Conservation (phyloP, 1,140 invertebrate genomes). For the Pomacea maculata region DNA sequence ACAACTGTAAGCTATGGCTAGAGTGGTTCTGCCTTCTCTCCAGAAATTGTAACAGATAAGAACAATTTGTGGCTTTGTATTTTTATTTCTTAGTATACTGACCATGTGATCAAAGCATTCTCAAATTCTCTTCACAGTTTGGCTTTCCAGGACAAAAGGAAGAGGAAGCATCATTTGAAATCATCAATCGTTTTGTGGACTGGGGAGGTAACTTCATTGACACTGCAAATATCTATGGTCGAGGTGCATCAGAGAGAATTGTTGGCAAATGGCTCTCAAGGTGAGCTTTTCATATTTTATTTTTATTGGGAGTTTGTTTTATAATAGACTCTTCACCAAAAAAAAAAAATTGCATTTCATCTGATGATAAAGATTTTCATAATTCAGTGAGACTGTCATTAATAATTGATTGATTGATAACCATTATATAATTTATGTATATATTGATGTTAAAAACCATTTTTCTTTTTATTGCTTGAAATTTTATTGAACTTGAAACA, state of each 20-base stretch:
- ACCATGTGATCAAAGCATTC: neutral
- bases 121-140: neutral
- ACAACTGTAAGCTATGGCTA: too few species aligned
- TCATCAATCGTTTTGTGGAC: constrained; percentile 54
- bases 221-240: constrained; percentile 56
- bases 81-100: neutral
- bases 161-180: constrained; percentile 38
- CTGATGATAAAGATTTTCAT: too few species aligned
- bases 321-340: neutral
- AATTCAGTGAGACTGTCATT: too few species aligned
- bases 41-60: neutral
- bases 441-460: too few species aligned
- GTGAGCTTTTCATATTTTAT: constrained; percentile 26
- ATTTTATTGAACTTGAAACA: too few species aligned
- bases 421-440: too few species aligned
- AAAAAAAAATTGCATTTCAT: too few species aligned
- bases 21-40: too few species aligned
- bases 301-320: neutral
- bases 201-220: constrained; percentile 62
- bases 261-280: constrained; percentile 57
- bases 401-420: too few species aligned
- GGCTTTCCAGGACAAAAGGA: constrained; percentile 13
- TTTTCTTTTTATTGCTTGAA: too few species aligned
- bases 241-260: constrained; percentile 53
- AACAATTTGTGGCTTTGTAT: neutral